A percentile compares a stretch with the other conserved stretches of the same genome.
phyloP scores from a whole-genome alignment of 2,888 invertebrate genomes.

The Catocala sponsa region DNA sequence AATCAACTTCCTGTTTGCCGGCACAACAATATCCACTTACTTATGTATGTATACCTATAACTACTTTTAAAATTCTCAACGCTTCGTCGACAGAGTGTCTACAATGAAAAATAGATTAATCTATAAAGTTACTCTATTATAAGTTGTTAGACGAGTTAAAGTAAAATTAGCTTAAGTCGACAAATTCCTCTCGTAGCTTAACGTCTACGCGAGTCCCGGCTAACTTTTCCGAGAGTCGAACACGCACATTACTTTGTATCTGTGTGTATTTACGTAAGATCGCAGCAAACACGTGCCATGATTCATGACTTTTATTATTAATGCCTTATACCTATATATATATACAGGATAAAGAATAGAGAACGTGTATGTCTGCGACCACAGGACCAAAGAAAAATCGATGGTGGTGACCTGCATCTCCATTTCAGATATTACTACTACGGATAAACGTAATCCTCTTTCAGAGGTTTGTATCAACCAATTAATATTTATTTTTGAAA shows the following conservation, averaged over 20 bases:
- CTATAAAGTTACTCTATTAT: conserved; percentile 78
- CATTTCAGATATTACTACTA: no score
- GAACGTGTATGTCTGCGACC: no score
- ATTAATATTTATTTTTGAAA: no score
- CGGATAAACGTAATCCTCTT: no score
- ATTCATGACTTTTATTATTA: no score
- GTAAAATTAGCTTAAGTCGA: conserved; percentile 62
- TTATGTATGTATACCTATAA: conserved; percentile 18
- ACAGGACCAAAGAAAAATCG: no score
- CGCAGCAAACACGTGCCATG: no score
- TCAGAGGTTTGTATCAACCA: no score
- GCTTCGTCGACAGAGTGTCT: conserved; percentile 50
- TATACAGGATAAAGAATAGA: no score
- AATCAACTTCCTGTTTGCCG: conserved; percentile 21
- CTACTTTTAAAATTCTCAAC: conserved; percentile 13
- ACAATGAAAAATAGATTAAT: conserved; percentile 69
- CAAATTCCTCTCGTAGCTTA: conserved; percentile 77
- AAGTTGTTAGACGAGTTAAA: conserved; percentile 77
- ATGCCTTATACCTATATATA: no score
- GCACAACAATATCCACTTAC: conserved; percentile 3
- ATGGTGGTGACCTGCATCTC: no score
- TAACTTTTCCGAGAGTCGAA: conserved; percentile 56
- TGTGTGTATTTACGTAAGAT: conserved; percentile 6
- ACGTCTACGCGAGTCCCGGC: conserved; percentile 64
- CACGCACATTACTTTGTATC: conserved; percentile 21